Base-by-base conservation (phyloP, 2,888 invertebrate genomes). In the Cynaeus angustus region DNA sequence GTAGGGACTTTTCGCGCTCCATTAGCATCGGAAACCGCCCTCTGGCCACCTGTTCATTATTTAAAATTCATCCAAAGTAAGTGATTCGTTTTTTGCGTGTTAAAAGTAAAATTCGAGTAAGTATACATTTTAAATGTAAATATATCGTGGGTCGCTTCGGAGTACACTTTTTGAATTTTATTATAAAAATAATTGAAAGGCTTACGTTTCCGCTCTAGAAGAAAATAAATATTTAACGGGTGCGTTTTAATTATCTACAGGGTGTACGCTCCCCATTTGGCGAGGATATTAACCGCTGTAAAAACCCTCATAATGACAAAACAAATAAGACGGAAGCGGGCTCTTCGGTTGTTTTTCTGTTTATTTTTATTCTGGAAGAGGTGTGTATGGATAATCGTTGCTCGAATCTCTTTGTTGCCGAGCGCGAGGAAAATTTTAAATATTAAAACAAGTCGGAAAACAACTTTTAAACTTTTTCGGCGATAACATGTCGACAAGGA, bases 51-150 rank as follows among this genome's bases (percentile, higher is more conserved):
- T 66, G 70, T 70, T 70, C 45, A 53, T 70, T 56, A 70, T 66
- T 68, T 61, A 66, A 70, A 70, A 66, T 66, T 66, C 55, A 37
- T 50, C 38, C 46, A 37, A 37, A 21, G 61, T 70, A 70, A 70
- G 66, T 70, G 70, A 70, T 70, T 66, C 66, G 70, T 70, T 66
- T 70, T 66, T 70, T 52, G 70, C 70, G 70, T 70, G 70, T 46
- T 61, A 16, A 37, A 41, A 28, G 53, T 21, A 61, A 66, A 70
- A 70, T 45, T 70, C 66, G 61, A 70, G 66, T 66, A 62, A 70
- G 46, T 52, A 66, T 52, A 38, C 69, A 53, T 65, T 69, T 43
- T 55, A 45, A 65, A 69, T 69, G 69, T 66, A 69, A 69, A 69
- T 69, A 69, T 52, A n/a, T 43, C 14, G 37, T n/a, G 38, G 21